Base-by-base conservation (phyloP, 92 coral and sea anemone species). In the Epizoanthus stellaris region DNA sequence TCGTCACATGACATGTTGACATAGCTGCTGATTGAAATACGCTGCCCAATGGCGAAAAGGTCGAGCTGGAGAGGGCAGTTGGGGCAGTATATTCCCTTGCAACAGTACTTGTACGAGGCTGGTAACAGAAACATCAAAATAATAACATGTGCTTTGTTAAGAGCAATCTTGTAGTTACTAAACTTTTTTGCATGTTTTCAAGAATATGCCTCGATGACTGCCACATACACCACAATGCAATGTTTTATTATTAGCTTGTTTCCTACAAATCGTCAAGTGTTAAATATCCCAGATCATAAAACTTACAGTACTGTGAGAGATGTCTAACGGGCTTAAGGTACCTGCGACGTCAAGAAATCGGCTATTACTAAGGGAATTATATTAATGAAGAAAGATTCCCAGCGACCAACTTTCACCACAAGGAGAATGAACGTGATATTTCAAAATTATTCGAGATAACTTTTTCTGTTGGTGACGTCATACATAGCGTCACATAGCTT, bases 21-120 rank as follows among this genome's bases (percentile, higher is more conserved):
- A 20, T 12, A 19, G 10, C 40, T 3, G 39, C 72, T 79, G 43
- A 79, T 14, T 21, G 57, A 62, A 43, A 63, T 15, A 9, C 20
- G 71, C 15, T 13, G 83, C 64, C 72, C 83, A 62, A 20, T 2
- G 0, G 47, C 2, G 61, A 8, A 56, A 52, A 79, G 40, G 61
- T 67, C 34, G 60, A 79, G 59, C 83, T 79, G 59, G 13, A 79
- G 53, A 10, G 83, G 83, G 9, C 83, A 79, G 34, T 79, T 42
- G 15, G 72, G 83, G 9, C 83, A 79, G 12, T 62, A 63, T 17
- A 79, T 21, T 0, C 83, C 83, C 43, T 19, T 56, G 12, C 83
- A 79, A 21, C 83, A 79, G 70, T 79, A 79, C 15, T 34, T 79
- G 83, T 79, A 79, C 43, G 13, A 25, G 10, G 49, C 73, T 68